These are phyloP conservation scores for Mongoloraphidia duomilia DNA, from an alignment of 2,888 invertebrate species.

Conservation along the genomic window DNA sequence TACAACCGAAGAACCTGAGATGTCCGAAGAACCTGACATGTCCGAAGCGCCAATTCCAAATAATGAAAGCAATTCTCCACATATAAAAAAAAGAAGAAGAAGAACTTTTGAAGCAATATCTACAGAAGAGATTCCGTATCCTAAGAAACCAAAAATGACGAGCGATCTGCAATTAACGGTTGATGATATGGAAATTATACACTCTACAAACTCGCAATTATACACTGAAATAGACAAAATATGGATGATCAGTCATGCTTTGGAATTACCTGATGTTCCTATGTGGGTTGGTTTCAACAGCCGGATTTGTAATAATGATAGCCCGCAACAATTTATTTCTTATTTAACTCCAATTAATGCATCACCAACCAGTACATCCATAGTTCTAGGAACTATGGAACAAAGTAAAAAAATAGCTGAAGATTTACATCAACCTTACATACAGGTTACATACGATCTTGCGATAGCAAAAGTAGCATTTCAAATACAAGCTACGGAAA, in stretches of 20 bases:
- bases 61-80: not conserved
- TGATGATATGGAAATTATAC: conserved; percentile 2
- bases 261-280: conserved; percentile 1
- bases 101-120: conserved; percentile 11
- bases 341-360: conserved; percentile 17
- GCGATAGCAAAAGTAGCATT: conserved; percentile 1
- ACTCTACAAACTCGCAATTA: not conserved
- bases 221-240: conserved; percentile 5
- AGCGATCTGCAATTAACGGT: not conserved
- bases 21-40: not conserved
- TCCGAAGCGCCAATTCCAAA: not conserved
- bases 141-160: conserved; percentile 7
- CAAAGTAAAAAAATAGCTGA: conserved; percentile 12
- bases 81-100: conserved; percentile 8
- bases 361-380: conserved; percentile 8
- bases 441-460: conserved; percentile 8
- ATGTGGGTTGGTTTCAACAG: conserved; percentile 12
- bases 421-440: conserved; percentile 10
- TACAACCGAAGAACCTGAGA: not conserved
- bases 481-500: conserved; percentile 17
- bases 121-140: not conserved
- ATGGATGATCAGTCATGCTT: conserved; percentile 9
- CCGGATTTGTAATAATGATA: not conserved
- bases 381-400: conserved; percentile 19
- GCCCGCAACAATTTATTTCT: conserved; percentile 11